phyloP scores from a whole-genome alignment of 2,113 vertebrate genomes.

The Hymenochirus boettgeri region DNA sequence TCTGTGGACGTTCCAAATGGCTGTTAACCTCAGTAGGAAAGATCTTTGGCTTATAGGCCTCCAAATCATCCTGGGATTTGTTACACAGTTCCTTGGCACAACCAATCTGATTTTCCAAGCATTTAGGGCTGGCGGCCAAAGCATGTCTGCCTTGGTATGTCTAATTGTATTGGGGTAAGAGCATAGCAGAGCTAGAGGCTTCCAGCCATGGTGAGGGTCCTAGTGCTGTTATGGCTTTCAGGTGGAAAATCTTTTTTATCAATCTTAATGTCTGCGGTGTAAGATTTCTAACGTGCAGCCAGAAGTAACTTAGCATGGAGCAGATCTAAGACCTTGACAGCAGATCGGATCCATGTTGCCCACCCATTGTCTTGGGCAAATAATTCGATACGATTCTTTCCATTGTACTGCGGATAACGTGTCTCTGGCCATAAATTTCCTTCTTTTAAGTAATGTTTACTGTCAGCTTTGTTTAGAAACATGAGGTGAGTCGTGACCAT shows the following conservation, averaged over 20 bases:
- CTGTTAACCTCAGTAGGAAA: constrained; percentile 51
- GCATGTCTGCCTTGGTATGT: constrained; percentile 43
- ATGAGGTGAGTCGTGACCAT: no score
- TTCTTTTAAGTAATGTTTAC: no score
- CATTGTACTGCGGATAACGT: no score
- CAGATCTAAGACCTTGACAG: no score
- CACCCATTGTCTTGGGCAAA: no score
- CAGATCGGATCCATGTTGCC: no score
- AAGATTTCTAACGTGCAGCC: not conserved
- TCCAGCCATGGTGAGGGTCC: not conserved
- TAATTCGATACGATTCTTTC: no score
- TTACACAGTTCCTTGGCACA: constrained; percentile 50
- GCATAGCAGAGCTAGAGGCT: constrained; percentile 29
- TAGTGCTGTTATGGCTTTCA: not conserved
- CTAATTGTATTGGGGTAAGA: constrained; percentile 39
- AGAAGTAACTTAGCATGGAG: no score
- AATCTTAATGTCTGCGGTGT: not conserved
- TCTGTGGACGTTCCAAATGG: no score
- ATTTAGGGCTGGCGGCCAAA: constrained; percentile 47
- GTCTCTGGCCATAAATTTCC: no score
- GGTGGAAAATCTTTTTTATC: not conserved
- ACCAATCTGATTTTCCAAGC: constrained; percentile 48
- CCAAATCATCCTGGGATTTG: constrained; percentile 49
- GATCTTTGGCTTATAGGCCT: constrained; percentile 44
- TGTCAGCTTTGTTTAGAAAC: no score